phyloP scores from a whole-genome alignment of 2,113 vertebrate genomes.

The Verasper variegatus region DNA sequence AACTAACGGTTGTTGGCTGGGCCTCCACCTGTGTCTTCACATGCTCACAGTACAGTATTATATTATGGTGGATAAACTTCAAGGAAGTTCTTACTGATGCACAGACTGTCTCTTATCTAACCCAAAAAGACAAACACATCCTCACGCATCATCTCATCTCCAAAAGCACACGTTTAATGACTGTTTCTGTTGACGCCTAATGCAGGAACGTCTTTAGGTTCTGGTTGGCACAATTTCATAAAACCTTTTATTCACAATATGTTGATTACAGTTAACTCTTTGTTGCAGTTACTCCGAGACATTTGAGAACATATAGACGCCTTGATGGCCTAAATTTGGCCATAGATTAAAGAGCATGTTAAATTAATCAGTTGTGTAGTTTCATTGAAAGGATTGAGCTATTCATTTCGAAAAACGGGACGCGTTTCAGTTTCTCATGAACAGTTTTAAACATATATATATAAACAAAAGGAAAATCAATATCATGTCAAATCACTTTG shows the following conservation, averaged over 20 bases:
- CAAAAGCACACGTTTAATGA: neutral
- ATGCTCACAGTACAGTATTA: slow-evolving; percentile 37
- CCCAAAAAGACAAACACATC: too few species aligned
- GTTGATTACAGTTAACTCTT: too few species aligned
- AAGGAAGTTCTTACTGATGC: neutral
- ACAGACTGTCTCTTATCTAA: neutral
- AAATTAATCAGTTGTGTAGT: neutral
- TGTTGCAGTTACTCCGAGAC: neutral
- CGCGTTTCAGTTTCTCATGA: too few species aligned
- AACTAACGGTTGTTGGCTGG: slow-evolving; percentile 55
- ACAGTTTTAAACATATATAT: too few species aligned
- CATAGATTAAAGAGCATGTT: neutral
- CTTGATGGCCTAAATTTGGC: too few species aligned
- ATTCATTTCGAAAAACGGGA: too few species aligned
- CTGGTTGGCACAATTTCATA: too few species aligned
- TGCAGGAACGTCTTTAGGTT: neutral
- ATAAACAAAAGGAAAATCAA: too few species aligned
- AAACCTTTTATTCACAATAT: neutral
- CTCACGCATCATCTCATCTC: neutral
- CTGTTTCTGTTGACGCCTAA: neutral
- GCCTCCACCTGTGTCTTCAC: slow-evolving; percentile 53
- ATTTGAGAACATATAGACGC: neutral
- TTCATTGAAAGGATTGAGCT: too few species aligned
- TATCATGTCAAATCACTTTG: too few species aligned
- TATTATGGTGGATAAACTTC: slow-evolving; percentile 33